These are phyloP conservation scores for Struthio camelus DNA, from an alignment of 2,113 vertebrate genomes.

Conservation along the genomic window DNA sequence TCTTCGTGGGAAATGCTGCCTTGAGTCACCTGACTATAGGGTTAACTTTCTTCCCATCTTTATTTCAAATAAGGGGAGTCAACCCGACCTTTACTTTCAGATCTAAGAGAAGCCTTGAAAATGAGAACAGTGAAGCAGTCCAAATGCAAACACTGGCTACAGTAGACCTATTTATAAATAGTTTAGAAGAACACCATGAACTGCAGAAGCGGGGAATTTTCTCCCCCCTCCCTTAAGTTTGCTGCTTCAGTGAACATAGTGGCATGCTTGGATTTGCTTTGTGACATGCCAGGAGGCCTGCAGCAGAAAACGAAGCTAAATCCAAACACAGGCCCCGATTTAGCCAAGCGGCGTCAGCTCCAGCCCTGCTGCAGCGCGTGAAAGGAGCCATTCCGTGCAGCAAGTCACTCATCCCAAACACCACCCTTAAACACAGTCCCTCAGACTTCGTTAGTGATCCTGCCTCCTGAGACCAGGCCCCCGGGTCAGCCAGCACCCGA, in stretches of 20 bases:
- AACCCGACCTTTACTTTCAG: slow-evolving; percentile 52
- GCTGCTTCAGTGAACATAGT: slow-evolving; percentile 54
- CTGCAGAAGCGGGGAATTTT: slow-evolving; percentile 24
- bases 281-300: slow-evolving; percentile 35
- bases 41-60: slow-evolving; percentile 36
- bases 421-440: not conserved
- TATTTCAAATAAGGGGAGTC: slow-evolving; percentile 47
- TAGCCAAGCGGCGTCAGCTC: not conserved
- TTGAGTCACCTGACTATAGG: slow-evolving; percentile 8
- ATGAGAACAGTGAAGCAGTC: slow-evolving; percentile 20
- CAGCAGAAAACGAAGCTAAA: slow-evolving; percentile 53
- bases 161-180: slow-evolving; percentile 64
- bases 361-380: not conserved
- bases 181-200: slow-evolving; percentile 55
- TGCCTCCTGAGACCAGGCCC: not conserved
- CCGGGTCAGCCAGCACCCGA: not conserved
- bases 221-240: not conserved
- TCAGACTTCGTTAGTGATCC: not conserved
- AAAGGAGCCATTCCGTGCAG: not conserved
- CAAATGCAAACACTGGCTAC: slow-evolving; percentile 53
- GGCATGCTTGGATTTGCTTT: slow-evolving; percentile 62
- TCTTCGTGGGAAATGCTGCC: not conserved
- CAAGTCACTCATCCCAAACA: not conserved
- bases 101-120: slow-evolving; percentile 59
- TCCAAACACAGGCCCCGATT: not conserved